Base-by-base conservation (phyloP, 2,797 vertebrate genomes). In the Tokudaia muenninki region DNA sequence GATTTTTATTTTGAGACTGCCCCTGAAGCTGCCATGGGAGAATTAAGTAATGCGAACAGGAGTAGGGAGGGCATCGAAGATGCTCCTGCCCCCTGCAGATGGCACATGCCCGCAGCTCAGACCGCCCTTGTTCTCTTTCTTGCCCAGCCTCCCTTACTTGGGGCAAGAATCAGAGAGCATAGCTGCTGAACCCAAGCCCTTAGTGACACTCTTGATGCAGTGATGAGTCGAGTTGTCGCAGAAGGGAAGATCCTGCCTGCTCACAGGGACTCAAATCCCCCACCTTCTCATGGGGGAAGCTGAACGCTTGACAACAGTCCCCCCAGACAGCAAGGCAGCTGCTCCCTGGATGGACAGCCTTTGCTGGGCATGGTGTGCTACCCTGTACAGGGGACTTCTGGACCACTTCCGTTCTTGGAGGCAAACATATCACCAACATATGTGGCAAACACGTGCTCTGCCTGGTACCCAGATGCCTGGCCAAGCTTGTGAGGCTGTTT, bases 371-470 rank as follows among this genome's bases (percentile, higher is more conserved):
- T 34, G 70, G 65, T 0, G 4, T 79, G 55, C 26, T 52, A 72
- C 0, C 6, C 41, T 26, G 80, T 70, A 77, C 74, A 81, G 74
- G 61, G 82, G 2, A 17, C 81, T 97, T 94, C 93, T 92, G 96
- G 91, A 55, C 72, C 91, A 29, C 67, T 63, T 90, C 94, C 1
- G 11, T 50, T 90, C 94, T 86, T 95, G 96, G 77, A 97, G 83
- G 83, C 61, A 59, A 93, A 81, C 70, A 22, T 83, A 52, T 81
- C 72, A 7, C 81, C 65, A 50, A 52, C 90, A 91, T 37, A 84
- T 94, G 87, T 57, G 82, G 90, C 82, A 55, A 77, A 87, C 90
- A 91, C 19, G 61, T 1, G 1, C 11, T 3, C 29, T 70, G 83
- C 91, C 94, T 59, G 67, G 47, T 47, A 65, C 74, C 87, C 55